Evolutionary conservation across 2,797 vertebrate genomes (phyloP), one percentile per base, ranked within the genome.

Genomic region (Pipistrellus nathusii): DNA sequence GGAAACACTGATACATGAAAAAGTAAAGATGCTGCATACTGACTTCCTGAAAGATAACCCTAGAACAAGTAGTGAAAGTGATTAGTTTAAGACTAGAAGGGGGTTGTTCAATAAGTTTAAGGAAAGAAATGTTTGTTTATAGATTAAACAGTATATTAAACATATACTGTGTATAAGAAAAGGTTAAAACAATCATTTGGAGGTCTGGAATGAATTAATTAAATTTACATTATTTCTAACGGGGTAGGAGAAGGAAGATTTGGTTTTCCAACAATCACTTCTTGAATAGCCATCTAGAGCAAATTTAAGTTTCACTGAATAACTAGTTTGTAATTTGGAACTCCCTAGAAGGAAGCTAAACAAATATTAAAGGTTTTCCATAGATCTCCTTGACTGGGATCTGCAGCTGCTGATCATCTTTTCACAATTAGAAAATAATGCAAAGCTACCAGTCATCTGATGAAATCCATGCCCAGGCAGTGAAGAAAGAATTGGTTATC

Each of bases 381-480:
- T 57, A 73, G 17, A 27, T 86, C 21, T 78, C 44, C 44, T 44
- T 92, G 41, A 27, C 15, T 73, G 81, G 51, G 30, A 85, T 71
- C 59, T 76, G 41, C 53, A 75, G 57, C 84, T 90, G 64, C 32
- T 78, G 46, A 27, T 86, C 64, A 64, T 83, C 83, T 78, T 76
- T 80, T 94, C 64, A 83, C 23, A 86, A 23, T 93, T 84, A 84
- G 75, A 64, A 95, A 83, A 90, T 35, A 77, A 62, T 41, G 59
- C 46, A 91, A 80, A 94, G n/a, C 35, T 89, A 48, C 21, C 27
- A 53, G 32, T 69, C 38, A 62, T 30, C 35, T 80, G 75, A 59
- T 81, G 75, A 92, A 51, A 71, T 85, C 23, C 41, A 68, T 59
- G 30, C 46, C 53, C 25, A 82, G 75, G 75, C 62, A 88, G 44